These are phyloP conservation scores for Melangyna quadrimaculata DNA, from an alignment of 2,888 invertebrate genomes.

Conservation along the genomic window DNA sequence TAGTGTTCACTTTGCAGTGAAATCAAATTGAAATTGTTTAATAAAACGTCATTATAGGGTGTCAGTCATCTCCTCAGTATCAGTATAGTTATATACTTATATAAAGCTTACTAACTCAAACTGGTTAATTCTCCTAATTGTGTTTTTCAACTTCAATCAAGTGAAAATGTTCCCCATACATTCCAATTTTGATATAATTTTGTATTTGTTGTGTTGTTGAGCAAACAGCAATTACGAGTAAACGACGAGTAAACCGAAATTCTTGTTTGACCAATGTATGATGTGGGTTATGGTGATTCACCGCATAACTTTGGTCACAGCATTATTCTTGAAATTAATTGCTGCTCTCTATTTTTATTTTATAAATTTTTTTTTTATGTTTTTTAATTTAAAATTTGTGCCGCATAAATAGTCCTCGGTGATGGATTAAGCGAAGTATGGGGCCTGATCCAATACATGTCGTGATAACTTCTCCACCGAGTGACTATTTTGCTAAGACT, in stretches of 20 bases:
- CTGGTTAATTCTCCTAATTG: conserved; percentile 41
- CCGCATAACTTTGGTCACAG: conserved; percentile 2
- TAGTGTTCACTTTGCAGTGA: conserved; percentile 19
- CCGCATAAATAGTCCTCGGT: not conserved
- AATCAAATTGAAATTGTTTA: conserved; percentile 28
- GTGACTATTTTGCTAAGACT: too few species aligned
- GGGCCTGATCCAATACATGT: not conserved
- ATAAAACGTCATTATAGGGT: conserved; percentile 28
- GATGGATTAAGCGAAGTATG: not conserved
- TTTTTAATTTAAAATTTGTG: not conserved
- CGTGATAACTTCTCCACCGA: too few species aligned
- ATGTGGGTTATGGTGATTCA: conserved; percentile 22
- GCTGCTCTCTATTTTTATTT: not conserved
- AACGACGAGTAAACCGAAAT: not conserved
- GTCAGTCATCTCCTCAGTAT: not conserved
- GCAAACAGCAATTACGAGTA: conserved; percentile 6
- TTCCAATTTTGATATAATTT: not conserved
- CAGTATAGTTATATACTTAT: too few species aligned
- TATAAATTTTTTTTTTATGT: not conserved
- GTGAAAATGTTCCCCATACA: not conserved
- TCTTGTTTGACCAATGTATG: conserved; percentile 6
- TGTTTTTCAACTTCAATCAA: conserved; percentile 27
- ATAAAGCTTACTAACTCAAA: conserved; percentile 32
- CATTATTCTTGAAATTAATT: conserved; percentile 31
- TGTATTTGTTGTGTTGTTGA: conserved; percentile 13